Percentiles rank a stretch among this genome's conserved stretches.
Conservation (phyloP, 2,113 vertebrate species). For the Chionomys nivalis region DNA sequence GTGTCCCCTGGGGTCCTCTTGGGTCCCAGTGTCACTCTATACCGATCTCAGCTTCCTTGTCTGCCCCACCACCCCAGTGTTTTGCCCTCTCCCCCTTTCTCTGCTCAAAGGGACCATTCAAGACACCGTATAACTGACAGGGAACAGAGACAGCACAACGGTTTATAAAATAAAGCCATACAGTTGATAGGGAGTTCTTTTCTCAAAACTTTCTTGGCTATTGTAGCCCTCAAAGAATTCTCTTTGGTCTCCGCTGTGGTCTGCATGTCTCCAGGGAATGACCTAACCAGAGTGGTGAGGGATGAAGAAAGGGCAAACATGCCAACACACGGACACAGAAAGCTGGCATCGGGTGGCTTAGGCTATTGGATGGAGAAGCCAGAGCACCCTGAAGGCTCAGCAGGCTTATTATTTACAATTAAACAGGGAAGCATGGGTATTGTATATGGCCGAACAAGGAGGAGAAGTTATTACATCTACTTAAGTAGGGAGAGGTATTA, state of each 20-base stretch:
- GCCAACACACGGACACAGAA: background rate
- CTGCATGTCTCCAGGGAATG: background rate
- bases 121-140: rapidly evolving
- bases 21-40: background rate
- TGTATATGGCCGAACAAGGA: background rate
- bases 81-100: background rate
- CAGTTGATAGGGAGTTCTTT: background rate
- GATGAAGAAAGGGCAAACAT: background rate
- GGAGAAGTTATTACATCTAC: background rate
- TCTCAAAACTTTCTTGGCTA: slow-evolving; percentile 20
- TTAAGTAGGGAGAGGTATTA: background rate
- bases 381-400: background rate
- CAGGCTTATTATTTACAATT: background rate
- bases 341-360: background rate
- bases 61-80: rapidly evolving
- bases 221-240: background rate
- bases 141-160: no score
- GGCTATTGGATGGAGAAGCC: background rate
- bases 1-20: background rate
- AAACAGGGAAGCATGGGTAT: background rate
- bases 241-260: background rate
- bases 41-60: background rate
- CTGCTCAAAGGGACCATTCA: background rate
- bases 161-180: background rate
- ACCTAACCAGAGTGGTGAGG: background rate